Evolutionary conservation across 1,140 invertebrate genomes (phyloP), one percentile per base, ranked within the genome.

Genomic region (Thaumatotibia leucotreta): DNA sequence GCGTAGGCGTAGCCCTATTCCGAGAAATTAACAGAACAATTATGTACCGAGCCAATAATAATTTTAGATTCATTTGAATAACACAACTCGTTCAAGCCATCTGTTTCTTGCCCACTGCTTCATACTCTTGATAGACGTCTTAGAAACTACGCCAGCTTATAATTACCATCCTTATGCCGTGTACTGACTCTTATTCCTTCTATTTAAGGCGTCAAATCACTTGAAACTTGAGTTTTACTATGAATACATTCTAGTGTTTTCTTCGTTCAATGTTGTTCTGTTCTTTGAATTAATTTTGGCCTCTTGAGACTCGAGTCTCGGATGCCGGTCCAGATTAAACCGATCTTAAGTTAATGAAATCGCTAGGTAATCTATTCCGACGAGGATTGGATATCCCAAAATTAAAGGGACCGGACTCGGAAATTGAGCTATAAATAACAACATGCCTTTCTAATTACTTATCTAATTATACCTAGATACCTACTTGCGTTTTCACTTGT

Each of bases 271-370:
- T 82, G 77, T 83, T 80, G 79, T 76, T 83, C 76, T 84, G 82
- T 86, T 86, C 78, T 86, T 86, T 78, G 83, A 84, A 84, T 87
- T 87, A 87, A 87, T 84, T 88, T 80, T 49, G 72, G 75, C 84
- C 82, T 84, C 85, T 88, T 78, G 85, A 87, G 81, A 80, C 72
- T 71, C 64, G 27, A 75, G 61, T 74, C 63, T 73, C 61, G 64
- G 68, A 67, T 73, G 61, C 74, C 67, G 70, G 72, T 75, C 72
- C 69, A 82, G 78, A 88, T 88, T 84, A 79, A 80, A 76, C 79
- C 76, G 74, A 78, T 87, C 75, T 77, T 64, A 68, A 75, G 73
- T 72, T 80, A 83, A 86, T 83, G 66, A 82, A 81, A 74, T 76
- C 67, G 61, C 74, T 76, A 72, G 67, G 70, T 74, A 70, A 70